Base-by-base conservation (phyloP, 1,140 invertebrate species). In the Amphibalanus amphitrite region DNA sequence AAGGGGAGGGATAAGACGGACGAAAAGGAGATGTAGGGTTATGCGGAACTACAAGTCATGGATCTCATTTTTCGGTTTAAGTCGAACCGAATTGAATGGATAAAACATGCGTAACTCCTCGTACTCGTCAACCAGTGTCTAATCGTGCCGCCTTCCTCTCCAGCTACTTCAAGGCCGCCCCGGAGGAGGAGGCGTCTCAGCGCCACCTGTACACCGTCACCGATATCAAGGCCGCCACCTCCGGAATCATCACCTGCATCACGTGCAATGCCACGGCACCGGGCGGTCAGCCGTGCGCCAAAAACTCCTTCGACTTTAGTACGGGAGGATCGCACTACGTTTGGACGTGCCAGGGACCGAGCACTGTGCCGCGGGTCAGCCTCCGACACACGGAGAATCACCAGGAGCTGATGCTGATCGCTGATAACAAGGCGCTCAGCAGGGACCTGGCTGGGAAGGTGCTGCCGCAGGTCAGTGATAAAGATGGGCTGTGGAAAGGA, bases 301-400 rank as follows among this genome's bases (percentile, higher is more conserved):
- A 89, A 76, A 86, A 87, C 76, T 76, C n/a, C 20, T 88, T 84
- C 0, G 82, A 84, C 30, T 86, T 95, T 74, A 90, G 88, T 76
- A 82, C 81, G 47, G 83, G 85, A 69, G 85, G 83, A 47, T 83
- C 84, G 0, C 84, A 87, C 76, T 88, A 90, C 86, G 3, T 80
- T n/a, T n/a, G n/a, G 92, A 86, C 85, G 69, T 96, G 93, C 77
- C 83, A 89, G n/a, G 89, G 89, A n/a, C 85, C 84, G 0, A 82
- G 80, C 69, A 84, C 65, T 3, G 65, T 85, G 83, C 83, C 85
- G 65, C 83, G 79, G 17, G 71, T 75, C 20, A 75, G 15, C 69
- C 75, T 13, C 40, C 70, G 28, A 72, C 74, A 67, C n/a, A n/a
- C n/a, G n/a, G n/a, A n/a, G n/a, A n/a, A n/a, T n/a, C 72, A 74